Evolutionary conservation across 2,888 invertebrate genomes (phyloP).

Genomic region (Anthophora plumipes): DNA sequence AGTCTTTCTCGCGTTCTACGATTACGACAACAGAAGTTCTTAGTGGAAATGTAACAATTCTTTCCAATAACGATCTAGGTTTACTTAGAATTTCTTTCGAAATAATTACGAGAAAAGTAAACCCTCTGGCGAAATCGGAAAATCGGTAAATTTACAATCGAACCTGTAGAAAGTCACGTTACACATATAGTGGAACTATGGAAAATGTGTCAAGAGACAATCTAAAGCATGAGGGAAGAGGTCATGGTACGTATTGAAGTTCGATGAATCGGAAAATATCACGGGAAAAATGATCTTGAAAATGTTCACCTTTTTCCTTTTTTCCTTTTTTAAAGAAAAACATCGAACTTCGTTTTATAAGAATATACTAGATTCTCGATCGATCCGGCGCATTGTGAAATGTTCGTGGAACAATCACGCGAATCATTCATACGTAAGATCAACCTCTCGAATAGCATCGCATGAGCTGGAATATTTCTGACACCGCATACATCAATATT

Average conservation of each 20-base stretch:
- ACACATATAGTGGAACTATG: constrained; percentile 13
- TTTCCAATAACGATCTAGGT: no score
- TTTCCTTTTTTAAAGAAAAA: not conserved
- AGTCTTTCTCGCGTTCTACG: no score
- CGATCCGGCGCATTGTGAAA: constrained; percentile 5
- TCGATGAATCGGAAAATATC: constrained; percentile 2
- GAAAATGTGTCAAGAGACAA: constrained; percentile 26
- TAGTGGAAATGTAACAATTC: no score
- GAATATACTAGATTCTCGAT: not conserved
- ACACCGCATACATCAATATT: constrained; percentile 51
- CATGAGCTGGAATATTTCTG: constrained; percentile 35
- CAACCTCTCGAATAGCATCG: constrained; percentile 2
- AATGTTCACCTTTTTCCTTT: constrained; percentile 52
- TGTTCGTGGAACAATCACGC: constrained; percentile 1
- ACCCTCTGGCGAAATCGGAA: not conserved
- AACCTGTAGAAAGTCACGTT: constrained; percentile 24
- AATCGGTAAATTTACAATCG: not conserved
- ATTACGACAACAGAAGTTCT: no score
- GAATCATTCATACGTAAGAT: constrained; percentile 33
- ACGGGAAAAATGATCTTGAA: constrained; percentile 59
- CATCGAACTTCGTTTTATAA: not conserved
- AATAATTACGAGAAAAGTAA: not conserved
- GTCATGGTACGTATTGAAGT: constrained; percentile 21
- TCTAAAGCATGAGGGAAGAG: constrained; percentile 1
- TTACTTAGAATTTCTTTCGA: no score